Base-by-base conservation (phyloP, 2,888 invertebrate genomes). In the Biston betularia region DNA sequence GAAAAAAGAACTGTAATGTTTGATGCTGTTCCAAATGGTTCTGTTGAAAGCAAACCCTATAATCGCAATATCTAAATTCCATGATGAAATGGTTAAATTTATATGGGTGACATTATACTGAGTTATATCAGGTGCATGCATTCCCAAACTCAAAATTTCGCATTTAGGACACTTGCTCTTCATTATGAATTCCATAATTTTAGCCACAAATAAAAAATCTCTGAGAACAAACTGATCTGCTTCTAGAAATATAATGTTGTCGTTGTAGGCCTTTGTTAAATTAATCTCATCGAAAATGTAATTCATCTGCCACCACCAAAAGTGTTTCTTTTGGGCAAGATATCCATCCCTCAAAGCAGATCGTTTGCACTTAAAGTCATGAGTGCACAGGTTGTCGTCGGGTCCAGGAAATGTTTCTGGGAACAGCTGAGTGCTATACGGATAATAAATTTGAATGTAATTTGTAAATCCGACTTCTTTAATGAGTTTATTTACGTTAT, bases 281-380 rank as follows among this genome's bases (percentile, higher is more conserved):
- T 72, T 62, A 11, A 87, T 34, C 58, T 80, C 62, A 35, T 86
- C 81, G 63, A 88, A 88, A 0, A 88, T 75, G 15, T 79, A 78
- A 52, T 80, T 83, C 4, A 74, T 67, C 64, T 79, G 82, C 89
- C 85, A 88, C 89, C 86, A 89, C 87, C 84, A 86, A 52, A 82
- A 82, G 24, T 82, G 81, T 60, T 88, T 88, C 5, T 63, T 55
- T 58, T 88, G 88, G 7, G 78, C 78, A 7, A 78, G 67, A 0
- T 46, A 53, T 4, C 74, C 69, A 24, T 79, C 64, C 59, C 85
- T 78, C 42, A 64, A 42, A 5, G 74, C 65, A 12, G 73, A 68
- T 14, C 60, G 62, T 35, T 68, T 59, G 65, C 86, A 87, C 33
- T 75, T 49, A 56, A 77, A 82, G 11, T 76, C 78, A 6, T 75